Conservation (phyloP, 2,113 vertebrate genomes). For the Platysternon megacephalum region DNA sequence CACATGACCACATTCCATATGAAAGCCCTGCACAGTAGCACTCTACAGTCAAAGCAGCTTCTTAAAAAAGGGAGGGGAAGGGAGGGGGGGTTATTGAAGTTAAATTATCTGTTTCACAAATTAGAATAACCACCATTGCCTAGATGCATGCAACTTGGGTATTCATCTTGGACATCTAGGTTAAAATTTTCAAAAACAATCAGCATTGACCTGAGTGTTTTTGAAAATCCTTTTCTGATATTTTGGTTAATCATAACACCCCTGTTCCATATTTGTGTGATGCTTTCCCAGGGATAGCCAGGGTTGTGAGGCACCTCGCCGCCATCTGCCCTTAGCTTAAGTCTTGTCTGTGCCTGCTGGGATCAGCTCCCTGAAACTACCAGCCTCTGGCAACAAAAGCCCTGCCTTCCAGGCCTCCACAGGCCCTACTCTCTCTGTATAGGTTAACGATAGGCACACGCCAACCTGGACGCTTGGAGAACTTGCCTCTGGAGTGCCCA, state of each 20-base stretch:
- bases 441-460: too few relatives aligned
- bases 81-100: neutral
- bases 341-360: too few relatives aligned
- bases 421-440: neutral
- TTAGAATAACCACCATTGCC: neutral
- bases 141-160: neutral
- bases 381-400: neutral
- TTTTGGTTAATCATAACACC: neutral
- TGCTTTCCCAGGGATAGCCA: neutral
- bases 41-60: neutral
- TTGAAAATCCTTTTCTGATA: neutral
- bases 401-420: neutral
- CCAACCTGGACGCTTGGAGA: too few relatives aligned
- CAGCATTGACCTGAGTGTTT: neutral
- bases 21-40: neutral
- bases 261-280: neutral
- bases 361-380: neutral
- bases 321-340: neutral
- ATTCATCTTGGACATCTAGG: neutral
- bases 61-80: neutral
- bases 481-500: too few relatives aligned
- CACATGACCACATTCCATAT: neutral
- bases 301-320: neutral
- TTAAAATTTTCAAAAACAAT: neutral
- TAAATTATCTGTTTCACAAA: neutral